These are phyloP conservation scores for Nymphalis urticae DNA, from an alignment of 2,888 invertebrate species.

Conservation along the genomic window DNA sequence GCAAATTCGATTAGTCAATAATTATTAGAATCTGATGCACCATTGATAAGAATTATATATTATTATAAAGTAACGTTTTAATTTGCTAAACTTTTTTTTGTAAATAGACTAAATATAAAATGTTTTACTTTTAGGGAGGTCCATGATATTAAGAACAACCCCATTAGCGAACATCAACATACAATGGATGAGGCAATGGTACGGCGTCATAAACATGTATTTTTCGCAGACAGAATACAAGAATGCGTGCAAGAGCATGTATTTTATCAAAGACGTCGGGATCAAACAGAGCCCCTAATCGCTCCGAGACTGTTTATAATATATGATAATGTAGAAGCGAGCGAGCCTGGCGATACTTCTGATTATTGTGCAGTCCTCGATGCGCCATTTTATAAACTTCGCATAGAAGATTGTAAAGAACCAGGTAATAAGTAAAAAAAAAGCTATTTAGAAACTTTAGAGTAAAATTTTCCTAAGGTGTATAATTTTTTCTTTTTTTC, in stretches of 20 bases:
- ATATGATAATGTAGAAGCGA: conserved; percentile 88
- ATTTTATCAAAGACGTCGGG: conserved; percentile 67
- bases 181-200: conserved; percentile 77
- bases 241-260: conserved; percentile 84
- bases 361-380: conserved; percentile 82
- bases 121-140: conserved; percentile 71
- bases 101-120: not conserved
- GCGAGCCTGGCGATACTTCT: conserved; percentile 83
- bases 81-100: no score
- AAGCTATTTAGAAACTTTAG: not conserved
- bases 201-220: conserved; percentile 83
- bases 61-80: no score
- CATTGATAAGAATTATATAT: not conserved
- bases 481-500: conserved; percentile 31
- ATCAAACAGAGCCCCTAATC: conserved; percentile 79
- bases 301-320: conserved; percentile 85
- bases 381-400: conserved; percentile 83
- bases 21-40: not conserved
- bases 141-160: conserved; percentile 71
- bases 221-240: conserved; percentile 86
- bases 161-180: conserved; percentile 73
- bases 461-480: not conserved
- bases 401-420: conserved; percentile 79
- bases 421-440: conserved; percentile 52
- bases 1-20: not conserved